Conservation (phyloP, 2,113 vertebrate species). For the Naja naja region DNA sequence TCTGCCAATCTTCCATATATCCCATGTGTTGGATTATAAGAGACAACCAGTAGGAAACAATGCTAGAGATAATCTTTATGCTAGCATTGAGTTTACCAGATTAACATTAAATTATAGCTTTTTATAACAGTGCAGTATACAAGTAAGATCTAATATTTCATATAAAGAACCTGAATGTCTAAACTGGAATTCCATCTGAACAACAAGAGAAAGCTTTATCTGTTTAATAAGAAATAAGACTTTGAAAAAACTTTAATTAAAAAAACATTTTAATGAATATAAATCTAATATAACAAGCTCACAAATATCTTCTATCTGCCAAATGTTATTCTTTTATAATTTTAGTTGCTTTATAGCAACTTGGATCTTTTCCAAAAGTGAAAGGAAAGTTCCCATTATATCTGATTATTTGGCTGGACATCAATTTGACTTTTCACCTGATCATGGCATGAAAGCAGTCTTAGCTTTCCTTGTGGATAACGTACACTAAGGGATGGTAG, state of each 20-base stretch:
- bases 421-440: not conserved
- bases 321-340: not conserved
- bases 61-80: not conserved
- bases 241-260: not conserved
- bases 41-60: not conserved
- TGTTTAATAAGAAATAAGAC: not conserved
- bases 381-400: not conserved
- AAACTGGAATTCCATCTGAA: not conserved
- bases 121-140: not conserved
- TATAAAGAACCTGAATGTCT: not conserved
- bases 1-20: not conserved
- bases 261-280: not conserved
- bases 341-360: not conserved
- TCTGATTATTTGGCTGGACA: not conserved
- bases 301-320: not conserved
- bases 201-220: not conserved
- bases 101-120: not conserved
- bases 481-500: not conserved
- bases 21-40: not conserved
- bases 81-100: not conserved
- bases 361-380: not conserved
- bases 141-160: not conserved
- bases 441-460: not conserved
- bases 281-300: not conserved
- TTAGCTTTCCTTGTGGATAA: not conserved